Base-by-base conservation (phyloP, 2,888 invertebrate species). In the Marasmarcha lunaedactyla region DNA sequence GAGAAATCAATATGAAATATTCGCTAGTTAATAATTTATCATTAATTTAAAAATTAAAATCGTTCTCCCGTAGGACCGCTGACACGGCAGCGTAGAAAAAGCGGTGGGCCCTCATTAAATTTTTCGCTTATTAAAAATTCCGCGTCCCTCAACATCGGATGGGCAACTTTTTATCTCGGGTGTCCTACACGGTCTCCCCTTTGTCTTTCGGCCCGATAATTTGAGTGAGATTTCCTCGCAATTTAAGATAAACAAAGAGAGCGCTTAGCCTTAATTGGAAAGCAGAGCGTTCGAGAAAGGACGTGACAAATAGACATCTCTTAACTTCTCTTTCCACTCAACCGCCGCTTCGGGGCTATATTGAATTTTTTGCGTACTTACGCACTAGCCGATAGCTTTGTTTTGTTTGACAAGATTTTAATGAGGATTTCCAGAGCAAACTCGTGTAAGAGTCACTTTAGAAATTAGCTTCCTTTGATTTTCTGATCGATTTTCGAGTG, bases 251-350 rank as follows among this genome's bases (percentile, higher is more conserved):
- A 83, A 83, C 83, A 83, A 83, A 81, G 81, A 74, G 81, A 74
- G 70, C 77, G 78, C 78, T 81, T 79, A 81, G 74, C 77, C 83
- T 83, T 83, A 83, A 83, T 83, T 83, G 83, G 81, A 79, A 79
- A 81, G 83, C 83, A 77, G 79, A 78, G 59, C 76, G 74, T 76
- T 79, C 79, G 72, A 76, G 76, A 79, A 73, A 72, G 66, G 79
- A 81, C 81, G 81, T 83, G 81, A 83, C 81, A 83, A 83, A 83
- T 81, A 81, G 81, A 83, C 81, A 81, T 79, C 81, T 83, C 81
- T 83, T 81, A 81, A 81, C 79, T 83, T 83, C 79, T 81, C n/a
- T 83, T 79, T 71, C 76, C 77, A 73, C 74, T 79, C 73, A 65
- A 61, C 68, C 64, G 68, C 67, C 66, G 67, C 68, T 66, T 65